Percentiles rank a stretch among this genome's conserved stretches.
phyloP scores from a whole-genome alignment of 2,113 vertebrate species.

The Stercorarius parasiticus region DNA sequence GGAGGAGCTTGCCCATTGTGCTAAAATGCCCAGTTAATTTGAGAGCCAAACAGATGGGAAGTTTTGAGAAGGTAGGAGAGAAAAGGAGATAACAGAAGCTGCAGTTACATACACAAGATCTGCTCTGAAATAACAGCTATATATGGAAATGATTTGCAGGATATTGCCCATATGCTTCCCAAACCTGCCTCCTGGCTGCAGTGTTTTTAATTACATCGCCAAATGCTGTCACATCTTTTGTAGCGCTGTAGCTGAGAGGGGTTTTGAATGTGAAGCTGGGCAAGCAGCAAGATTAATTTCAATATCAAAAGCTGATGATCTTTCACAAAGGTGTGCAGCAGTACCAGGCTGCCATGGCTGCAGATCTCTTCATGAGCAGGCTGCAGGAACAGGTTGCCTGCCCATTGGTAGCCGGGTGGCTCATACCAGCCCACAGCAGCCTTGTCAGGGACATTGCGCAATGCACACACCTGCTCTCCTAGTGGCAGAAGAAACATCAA shows the following conservation, averaged over 20 bases:
- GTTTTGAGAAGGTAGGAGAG: conserved; percentile 18
- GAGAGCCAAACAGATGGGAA: conserved; percentile 36
- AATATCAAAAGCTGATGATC: not conserved
- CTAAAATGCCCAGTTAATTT: conserved; percentile 39
- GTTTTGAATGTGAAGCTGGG: not conserved
- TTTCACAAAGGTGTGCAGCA: not conserved
- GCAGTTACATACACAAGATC: not conserved
- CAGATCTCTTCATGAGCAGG: not conserved
- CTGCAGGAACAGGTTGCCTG: not conserved
- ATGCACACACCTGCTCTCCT: not conserved
- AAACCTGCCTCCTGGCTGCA: not conserved
- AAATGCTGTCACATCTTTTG: not conserved
- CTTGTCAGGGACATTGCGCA: not conserved
- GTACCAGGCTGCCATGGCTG: not conserved
- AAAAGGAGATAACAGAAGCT: not conserved
- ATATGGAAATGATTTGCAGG: not conserved
- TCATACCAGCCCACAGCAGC: not conserved
- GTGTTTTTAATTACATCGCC: not conserved
- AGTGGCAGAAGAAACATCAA: not conserved
- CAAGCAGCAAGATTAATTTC: not conserved
- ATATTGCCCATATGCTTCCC: conserved; percentile 38
- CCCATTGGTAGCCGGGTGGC: not conserved
- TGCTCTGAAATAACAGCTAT: not conserved
- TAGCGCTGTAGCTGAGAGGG: rapidly evolving
- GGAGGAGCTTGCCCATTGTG: not conserved